phyloP scores from a whole-genome alignment of 2,797 vertebrate genomes.

The Threskiornis aethiopicus region DNA sequence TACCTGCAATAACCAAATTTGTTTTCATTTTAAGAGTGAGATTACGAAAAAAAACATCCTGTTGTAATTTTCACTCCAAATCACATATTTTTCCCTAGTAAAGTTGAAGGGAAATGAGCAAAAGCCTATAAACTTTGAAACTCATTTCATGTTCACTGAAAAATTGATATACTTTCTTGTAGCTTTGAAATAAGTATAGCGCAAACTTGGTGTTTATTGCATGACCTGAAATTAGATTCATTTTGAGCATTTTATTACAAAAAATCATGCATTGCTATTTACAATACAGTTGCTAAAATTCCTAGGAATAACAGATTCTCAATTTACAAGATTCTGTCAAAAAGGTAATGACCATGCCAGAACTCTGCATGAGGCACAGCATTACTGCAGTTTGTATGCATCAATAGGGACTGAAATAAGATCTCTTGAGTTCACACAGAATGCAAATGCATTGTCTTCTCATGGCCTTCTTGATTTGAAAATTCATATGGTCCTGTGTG shows the following conservation, averaged over 20 bases:
- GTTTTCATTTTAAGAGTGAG: neutral
- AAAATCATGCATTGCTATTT: neutral
- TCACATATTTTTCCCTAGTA: neutral
- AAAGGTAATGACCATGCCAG: neutral
- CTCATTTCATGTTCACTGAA: neutral
- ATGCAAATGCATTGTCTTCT: neutral
- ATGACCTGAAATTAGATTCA: neutral
- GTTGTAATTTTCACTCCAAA: neutral
- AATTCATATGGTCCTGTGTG: neutral
- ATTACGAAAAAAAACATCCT: neutral
- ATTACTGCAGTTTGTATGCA: neutral
- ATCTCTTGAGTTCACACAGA: neutral
- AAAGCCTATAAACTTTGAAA: slow-evolving; percentile 21
- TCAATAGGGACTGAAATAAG: neutral
- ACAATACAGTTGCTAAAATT: neutral
- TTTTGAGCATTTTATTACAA: neutral
- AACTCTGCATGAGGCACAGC: neutral
- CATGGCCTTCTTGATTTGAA: neutral
- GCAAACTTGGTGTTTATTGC: neutral
- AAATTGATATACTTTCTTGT: neutral
- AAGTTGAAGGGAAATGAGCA: neutral
- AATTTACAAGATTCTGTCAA: neutral
- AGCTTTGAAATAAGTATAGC: neutral
- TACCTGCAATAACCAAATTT: neutral
- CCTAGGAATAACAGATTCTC: neutral